phyloP scores from a whole-genome alignment of 1,140 invertebrate species.

The Listronotus bonariensis region DNA sequence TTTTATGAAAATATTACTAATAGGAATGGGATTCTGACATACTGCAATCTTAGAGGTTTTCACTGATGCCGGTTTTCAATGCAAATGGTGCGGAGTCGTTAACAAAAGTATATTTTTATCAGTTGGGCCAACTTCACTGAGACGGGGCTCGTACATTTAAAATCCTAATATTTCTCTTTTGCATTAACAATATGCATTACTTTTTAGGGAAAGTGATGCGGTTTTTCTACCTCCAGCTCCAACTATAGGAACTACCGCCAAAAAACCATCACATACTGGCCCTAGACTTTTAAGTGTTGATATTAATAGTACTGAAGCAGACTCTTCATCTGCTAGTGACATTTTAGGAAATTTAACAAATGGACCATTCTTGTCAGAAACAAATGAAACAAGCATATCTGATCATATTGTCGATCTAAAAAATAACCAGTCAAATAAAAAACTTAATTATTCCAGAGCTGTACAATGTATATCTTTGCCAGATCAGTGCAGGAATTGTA shows the following conservation, averaged over 20 bases:
- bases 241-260: conserved; percentile 7
- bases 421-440: conserved; percentile 47
- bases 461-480: conserved; percentile 62
- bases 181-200: too few species aligned
- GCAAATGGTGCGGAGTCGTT: too few species aligned
- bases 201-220: conserved; percentile 48
- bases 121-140: too few species aligned
- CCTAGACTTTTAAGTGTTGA: conserved; percentile 46
- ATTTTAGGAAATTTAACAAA: conserved; percentile 38
- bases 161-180: too few species aligned
- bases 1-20: too few species aligned
- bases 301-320: conserved; percentile 41
- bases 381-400: conserved; percentile 49
- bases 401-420: conserved; percentile 53
- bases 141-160: too few species aligned
- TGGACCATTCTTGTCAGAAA: conserved; percentile 36
- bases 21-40: too few species aligned
- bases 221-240: conserved; percentile 50
- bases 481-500: conserved; percentile 54
- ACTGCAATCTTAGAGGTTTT: too few species aligned
- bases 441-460: conserved; percentile 54
- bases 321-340: conserved; percentile 40
- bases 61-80: too few species aligned
- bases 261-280: conserved; percentile 37
- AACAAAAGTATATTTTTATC: too few species aligned